Evolutionary conservation across 2,113 vertebrate genomes (phyloP), one percentile per base, ranked within the genome.

Genomic region (Barbus barbus): DNA sequence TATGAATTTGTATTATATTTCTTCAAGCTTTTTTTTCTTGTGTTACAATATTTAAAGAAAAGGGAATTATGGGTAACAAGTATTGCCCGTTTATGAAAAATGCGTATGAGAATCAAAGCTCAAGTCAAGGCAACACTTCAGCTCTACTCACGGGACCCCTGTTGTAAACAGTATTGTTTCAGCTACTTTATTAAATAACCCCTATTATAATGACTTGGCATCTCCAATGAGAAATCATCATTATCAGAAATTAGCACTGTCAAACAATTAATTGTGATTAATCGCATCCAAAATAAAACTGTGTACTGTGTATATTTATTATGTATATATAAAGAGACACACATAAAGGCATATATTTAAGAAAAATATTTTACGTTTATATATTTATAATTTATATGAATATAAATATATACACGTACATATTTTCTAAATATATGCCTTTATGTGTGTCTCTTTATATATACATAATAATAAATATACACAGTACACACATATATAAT

Each of bases 1-100:
- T 93, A 94, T 92, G 94, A 88, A 92, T 92, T 86, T 95, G 94
- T 94, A 93, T 93, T 93, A 95, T 85, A 78, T 76, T 87, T 88
- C 36, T 78, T 86, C 87, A 84, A 89, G 84, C 83, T 86, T 82
- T 88, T 73, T 87, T 78, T 88, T 84, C 26, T 82, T 61, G 74
- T 90, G 90, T 92, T 91, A 90, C 86, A 89, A 89, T 88, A 86
- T 36, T 90, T 84, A 83, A 94, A 90, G 85, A 84, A 87, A 83
- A 86, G 85, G 86, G 91, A 91, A 91, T 86, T 90, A 89, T 92
- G 93, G 91, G 90, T 93, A 96, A 95, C 89, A 88, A 87, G 90
- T 58, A 86, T 90, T 86, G 89, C 88, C 90, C n/a, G n/a, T n/a
- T n/a, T n/a, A n/a, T 92, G 91, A 92, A 90, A 86, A 93, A 86